Evolutionary conservation across 30 jellyfish, hydroid and myxozoan species (phyloP).

Genomic region (Aurelia aurita): DNA sequence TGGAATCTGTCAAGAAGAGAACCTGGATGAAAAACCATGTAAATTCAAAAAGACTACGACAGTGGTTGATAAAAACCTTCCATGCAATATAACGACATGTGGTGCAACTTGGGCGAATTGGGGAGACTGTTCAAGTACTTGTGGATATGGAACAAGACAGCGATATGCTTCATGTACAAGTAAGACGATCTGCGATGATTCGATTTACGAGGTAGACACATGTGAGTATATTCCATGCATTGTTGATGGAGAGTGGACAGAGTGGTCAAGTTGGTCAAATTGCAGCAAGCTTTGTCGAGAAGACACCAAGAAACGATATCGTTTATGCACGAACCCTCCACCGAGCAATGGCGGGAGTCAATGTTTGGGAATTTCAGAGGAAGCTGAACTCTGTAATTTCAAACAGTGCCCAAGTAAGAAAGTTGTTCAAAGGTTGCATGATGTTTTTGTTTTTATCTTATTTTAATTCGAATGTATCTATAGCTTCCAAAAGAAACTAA

Average conservation of each 20-base stretch:
- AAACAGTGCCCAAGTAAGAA: neutral
- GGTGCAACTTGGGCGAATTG: neutral
- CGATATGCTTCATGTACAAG: too few relatives aligned
- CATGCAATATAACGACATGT: neutral
- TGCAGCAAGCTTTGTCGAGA: slow-evolving; percentile 41
- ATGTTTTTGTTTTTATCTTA: too few relatives aligned
- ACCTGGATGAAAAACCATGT: too few relatives aligned
- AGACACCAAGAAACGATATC: neutral
- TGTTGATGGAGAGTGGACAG: slow-evolving; percentile 57
- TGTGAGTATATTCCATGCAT: neutral
- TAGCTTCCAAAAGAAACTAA: too few relatives aligned
- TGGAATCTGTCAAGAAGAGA: too few relatives aligned
- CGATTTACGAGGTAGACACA: neutral
- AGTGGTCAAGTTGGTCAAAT: slow-evolving; percentile 52
- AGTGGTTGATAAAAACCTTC: too few relatives aligned
- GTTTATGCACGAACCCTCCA: slow-evolving; percentile 10
- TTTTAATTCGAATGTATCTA: too few relatives aligned
- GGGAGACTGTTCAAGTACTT: too few relatives aligned
- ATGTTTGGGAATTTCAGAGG: slow-evolving; percentile 35
- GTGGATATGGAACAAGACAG: too few relatives aligned
- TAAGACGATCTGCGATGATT: too few relatives aligned
- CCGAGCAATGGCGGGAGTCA: slow-evolving; percentile 59
- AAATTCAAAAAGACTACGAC: too few relatives aligned
- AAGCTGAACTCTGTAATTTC: slow-evolving; percentile 7
- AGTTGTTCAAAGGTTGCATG: too few relatives aligned